Base-by-base conservation (phyloP, 2,113 vertebrate species). In the Circaetus cinerascens region DNA sequence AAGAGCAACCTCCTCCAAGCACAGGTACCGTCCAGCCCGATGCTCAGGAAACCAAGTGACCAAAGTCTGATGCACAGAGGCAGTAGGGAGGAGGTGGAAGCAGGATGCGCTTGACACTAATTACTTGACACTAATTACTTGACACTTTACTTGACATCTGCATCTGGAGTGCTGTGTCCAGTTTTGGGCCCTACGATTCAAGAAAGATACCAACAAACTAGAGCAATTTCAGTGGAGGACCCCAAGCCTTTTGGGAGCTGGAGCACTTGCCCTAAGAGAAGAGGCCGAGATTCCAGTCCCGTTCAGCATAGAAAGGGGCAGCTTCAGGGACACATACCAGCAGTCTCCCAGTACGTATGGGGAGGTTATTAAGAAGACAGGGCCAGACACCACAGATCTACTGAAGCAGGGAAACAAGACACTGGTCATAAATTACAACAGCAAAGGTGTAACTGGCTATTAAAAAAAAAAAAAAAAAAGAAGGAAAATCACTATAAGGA, bases 331-430 rank as follows among this genome's bases (percentile, higher is more conserved):
- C 19, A 32, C 11, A 2, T 36, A 66, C 21, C 4, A 66, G 19
- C 21, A 67, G 18, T 27, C 30, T 90, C 12, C 5, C 22, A 13
- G 11, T 57, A 36, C 0, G 0, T 66, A 41, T 40, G 11, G 7
- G 15, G 19, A 53, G 27, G 3, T 48, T 48, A 36, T 62, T 48
- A 73, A 57, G 57, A 90, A 90, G 32, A 43, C 22, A 57, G 21
- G 26, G 71, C 14, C 12, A 74, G 18, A 77, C 43, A 38, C 27
- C 16, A 40, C 8, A 82, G 12, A 45, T 2, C 12, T 77, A 18
- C 9, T 69, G 63, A 77, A 73, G 12, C 11, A 75, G 21, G 29
- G 8, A 79, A 86, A 79, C 5, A 84, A 34, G n/a, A 26, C 18
- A 14, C 3, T 59, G 27, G 5, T 78, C 43, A 63, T 78, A 85